phyloP scores from a whole-genome alignment of 2,113 vertebrate genomes.

The Cichladusa arquata region DNA sequence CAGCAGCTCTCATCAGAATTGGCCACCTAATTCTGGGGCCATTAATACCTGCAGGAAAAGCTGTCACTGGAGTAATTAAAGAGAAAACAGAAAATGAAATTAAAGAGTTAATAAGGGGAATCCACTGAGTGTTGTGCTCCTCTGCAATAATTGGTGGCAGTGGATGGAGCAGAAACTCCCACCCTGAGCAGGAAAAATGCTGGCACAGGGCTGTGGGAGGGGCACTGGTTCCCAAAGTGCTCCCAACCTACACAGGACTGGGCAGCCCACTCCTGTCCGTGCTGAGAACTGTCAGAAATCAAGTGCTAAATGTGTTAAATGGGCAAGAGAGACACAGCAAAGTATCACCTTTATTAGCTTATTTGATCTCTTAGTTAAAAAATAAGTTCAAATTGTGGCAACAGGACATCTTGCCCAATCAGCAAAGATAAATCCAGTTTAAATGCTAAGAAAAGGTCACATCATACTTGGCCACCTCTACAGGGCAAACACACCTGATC shows the following conservation, averaged over 20 bases:
- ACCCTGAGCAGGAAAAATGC: background rate
- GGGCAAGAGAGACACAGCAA: background rate
- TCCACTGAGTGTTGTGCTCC: background rate
- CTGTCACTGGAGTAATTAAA: background rate
- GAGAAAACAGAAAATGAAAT: background rate
- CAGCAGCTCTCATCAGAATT: background rate
- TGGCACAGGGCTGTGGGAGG: background rate
- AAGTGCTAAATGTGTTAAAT: background rate
- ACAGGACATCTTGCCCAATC: background rate
- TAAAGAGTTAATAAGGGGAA: background rate
- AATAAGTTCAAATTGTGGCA: conserved; percentile 1
- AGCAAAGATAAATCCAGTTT: background rate
- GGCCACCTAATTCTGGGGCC: background rate
- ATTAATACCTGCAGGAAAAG: background rate
- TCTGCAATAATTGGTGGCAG: background rate
- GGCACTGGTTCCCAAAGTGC: background rate
- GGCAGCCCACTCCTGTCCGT: background rate
- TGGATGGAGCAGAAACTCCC: background rate
- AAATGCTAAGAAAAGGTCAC: background rate
- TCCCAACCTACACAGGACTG: fast-evolving
- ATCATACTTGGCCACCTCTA: background rate
- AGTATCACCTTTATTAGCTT: background rate
- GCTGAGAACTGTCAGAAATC: background rate
- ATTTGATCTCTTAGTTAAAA: conserved; percentile 16
- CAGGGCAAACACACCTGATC: background rate